Evolutionary conservation across 2,113 vertebrate genomes (phyloP), one percentile per base, ranked within the genome.

Genomic region (Limanda limanda): DNA sequence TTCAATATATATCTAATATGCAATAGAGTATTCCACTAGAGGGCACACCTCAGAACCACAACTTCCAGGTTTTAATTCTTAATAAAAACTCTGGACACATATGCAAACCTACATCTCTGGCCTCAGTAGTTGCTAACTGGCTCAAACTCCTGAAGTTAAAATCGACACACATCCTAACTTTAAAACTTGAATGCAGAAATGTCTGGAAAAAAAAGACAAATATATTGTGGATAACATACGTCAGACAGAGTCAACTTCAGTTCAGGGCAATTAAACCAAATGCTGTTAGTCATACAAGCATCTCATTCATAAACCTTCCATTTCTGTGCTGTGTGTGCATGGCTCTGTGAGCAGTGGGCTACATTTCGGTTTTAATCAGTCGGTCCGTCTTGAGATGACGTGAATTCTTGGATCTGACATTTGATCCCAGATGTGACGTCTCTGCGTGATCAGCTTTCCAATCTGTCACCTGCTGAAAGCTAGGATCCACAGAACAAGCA

Each of bases 381-480:
- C 27, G 4, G 8, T 67, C 12, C 1, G 1, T 54, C 20, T 54
- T 37, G 14, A 68, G 17, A 45, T 2, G 4, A 14, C 2, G n/a
- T 42, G 40, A 42, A 42, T 13, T 42, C 40, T 42, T 42, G 40
- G 40, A 15, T 17, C 21, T 31, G 35, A 2, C 23, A 45, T 23
- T 74, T 60, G 5, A 74, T 59, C 54, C 5, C 62, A 67, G 62
- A 15, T 59, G 62, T 25, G 58, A 54, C 15, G 27, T 31, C 3
- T 45, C 40, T 20, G 18, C 1, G 0, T 52, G 21, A 56, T 40
- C 12, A 17, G 12, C 18, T 51, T 4, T 18, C 15, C 5, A 1
- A 12, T 9, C 17, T 5, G 62, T 35, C 42, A 25, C 27, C 73
- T 59, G 42, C 42, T 15, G 4, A 52, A 59, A 40, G 27, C 74